phyloP scores from a whole-genome alignment of 1,140 invertebrate species.

The Hyphantria cunea region DNA sequence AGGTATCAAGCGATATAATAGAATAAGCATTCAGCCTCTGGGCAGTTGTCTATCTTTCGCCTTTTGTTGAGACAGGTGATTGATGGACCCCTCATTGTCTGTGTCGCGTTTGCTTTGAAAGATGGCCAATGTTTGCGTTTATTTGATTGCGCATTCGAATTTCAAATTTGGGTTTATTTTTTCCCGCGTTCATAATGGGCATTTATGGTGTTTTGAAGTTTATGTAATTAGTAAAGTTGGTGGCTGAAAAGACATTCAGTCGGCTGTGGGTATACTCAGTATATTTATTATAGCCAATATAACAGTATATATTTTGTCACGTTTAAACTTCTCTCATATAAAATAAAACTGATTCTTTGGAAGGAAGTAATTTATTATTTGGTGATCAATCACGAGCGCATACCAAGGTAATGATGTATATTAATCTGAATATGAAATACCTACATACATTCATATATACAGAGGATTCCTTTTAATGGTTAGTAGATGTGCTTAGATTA shows the following conservation, averaged over 20 bases:
- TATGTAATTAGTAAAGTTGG: constrained; percentile 5
- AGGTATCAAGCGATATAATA: constrained; percentile 38
- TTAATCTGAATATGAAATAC: no score
- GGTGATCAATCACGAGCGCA: no score
- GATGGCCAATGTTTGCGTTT: constrained; percentile 58
- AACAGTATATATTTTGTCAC: neutral
- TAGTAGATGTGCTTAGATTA: no score
- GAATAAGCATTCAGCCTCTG: constrained; percentile 47
- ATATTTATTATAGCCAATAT: neutral
- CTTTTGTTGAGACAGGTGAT: constrained; percentile 60
- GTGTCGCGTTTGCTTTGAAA: constrained; percentile 63
- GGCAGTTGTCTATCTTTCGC: constrained; percentile 49
- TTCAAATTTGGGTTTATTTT: constrained; percentile 46
- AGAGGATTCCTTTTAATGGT: no score
- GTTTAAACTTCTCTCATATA: neutral
- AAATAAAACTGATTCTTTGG: neutral
- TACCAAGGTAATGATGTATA: no score
- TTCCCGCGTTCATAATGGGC: constrained; percentile 30
- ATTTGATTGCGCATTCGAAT: constrained; percentile 56
- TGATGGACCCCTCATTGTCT: constrained; percentile 62
- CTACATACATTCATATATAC: no score
- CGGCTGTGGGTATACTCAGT: neutral
- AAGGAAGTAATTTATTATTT: no score
- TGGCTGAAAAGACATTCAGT: neutral
- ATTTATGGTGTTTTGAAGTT: constrained; percentile 16